phyloP scores from a whole-genome alignment of 2,888 invertebrate species.

The Ophion obscuratus region DNA sequence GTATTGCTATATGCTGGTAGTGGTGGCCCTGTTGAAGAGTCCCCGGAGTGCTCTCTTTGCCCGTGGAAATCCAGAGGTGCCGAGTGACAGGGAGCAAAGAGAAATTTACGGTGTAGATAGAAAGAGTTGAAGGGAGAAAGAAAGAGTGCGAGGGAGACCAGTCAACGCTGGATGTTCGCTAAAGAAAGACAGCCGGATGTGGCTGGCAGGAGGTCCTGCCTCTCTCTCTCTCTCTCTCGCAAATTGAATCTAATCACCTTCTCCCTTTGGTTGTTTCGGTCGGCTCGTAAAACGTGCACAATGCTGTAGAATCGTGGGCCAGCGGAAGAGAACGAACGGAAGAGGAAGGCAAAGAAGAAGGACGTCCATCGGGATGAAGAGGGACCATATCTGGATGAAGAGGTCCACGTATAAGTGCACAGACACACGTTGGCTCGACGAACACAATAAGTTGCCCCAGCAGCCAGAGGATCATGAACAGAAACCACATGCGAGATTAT shows the following conservation, averaged over 20 bases:
- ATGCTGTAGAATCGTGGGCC: slow-evolving; percentile 2
- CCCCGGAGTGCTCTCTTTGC: slow-evolving; percentile 36
- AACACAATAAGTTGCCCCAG: no score
- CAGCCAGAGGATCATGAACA: no score
- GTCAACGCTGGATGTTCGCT: neutral
- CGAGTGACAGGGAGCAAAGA: slow-evolving; percentile 47
- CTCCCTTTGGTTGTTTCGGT: slow-evolving; percentile 49
- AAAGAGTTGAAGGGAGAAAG: neutral
- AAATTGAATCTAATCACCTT: slow-evolving; percentile 68
- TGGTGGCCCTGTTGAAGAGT: slow-evolving; percentile 28
- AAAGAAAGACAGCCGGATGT: neutral
- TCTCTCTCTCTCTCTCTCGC: slow-evolving; percentile 39
- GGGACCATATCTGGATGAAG: no score
- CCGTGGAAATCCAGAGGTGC: slow-evolving; percentile 35
- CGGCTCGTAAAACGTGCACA: slow-evolving; percentile 43
- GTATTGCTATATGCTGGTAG: slow-evolving; percentile 30
- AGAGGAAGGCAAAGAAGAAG: no score
- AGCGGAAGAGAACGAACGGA: neutral
- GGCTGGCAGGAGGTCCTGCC: slow-evolving; percentile 19
- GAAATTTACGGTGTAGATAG: slow-evolving; percentile 35
- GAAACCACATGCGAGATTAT: no score
- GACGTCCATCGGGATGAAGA: no score
- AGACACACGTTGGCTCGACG: no score
- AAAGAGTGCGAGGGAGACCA: slow-evolving; percentile 24
- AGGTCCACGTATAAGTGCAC: no score